These are phyloP conservation scores for Sesamia nonagrioides DNA, from an alignment of 1,140 invertebrate genomes.

Conservation along the genomic window DNA sequence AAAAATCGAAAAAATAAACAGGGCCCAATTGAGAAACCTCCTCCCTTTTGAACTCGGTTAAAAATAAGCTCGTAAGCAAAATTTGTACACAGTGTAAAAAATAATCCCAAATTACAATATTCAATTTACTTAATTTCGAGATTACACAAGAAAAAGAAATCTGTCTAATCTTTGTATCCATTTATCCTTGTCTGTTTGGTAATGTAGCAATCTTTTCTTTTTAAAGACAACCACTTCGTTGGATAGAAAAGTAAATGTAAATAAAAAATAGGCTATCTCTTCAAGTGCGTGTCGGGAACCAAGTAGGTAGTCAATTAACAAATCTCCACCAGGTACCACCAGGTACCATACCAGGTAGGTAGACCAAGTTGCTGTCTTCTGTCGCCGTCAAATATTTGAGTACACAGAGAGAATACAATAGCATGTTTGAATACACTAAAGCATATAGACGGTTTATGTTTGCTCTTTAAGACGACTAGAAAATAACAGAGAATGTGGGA, in stretches of 20 bases:
- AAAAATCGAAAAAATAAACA: too few species aligned
- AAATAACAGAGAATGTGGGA: too few species aligned
- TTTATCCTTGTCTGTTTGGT: constrained; percentile 32
- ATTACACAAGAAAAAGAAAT: constrained; percentile 29
- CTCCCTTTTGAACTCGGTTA: too few species aligned
- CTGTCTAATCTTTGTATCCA: constrained; percentile 11
- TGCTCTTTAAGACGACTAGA: too few species aligned
- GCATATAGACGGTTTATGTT: too few species aligned
- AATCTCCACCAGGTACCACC: too few species aligned
- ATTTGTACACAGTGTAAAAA: background rate
- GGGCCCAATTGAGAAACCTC: too few species aligned
- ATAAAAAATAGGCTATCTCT: constrained; percentile 19
- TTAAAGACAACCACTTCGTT: constrained; percentile 24
- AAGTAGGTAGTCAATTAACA: background rate
- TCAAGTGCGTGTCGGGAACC: background rate
- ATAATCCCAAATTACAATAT: constrained; percentile 7
- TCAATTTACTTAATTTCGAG: constrained; percentile 38
- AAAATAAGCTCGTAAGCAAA: too few species aligned
- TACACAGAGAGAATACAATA: background rate
- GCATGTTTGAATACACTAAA: too few species aligned
- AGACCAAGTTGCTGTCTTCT: too few species aligned
- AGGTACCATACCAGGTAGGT: too few species aligned
- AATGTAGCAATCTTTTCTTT: constrained; percentile 36
- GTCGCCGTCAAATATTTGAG: background rate
- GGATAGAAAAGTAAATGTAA: constrained; percentile 19